A percentile compares a stretch with the other conserved stretches of the same genome.
These are phyloP conservation scores for Carollia perspicillata DNA, from an alignment of 2,113 vertebrate species.

Conservation along the genomic window DNA sequence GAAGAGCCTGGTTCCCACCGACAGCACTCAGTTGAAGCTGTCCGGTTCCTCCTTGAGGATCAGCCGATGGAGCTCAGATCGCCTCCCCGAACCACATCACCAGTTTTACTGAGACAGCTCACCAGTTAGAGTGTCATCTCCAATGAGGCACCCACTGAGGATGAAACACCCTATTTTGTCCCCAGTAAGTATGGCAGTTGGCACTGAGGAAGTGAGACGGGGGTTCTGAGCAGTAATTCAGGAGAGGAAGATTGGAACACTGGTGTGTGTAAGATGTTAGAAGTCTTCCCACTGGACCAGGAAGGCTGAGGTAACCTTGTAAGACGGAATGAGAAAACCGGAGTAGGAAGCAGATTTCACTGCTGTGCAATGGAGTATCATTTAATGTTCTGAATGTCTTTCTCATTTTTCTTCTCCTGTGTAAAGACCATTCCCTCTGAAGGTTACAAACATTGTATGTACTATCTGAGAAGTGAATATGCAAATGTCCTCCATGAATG, in stretches of 20 bases:
- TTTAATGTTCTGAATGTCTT: background rate
- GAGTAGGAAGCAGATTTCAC: background rate
- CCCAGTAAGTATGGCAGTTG: slow-evolving; percentile 22
- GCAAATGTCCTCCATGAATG: background rate
- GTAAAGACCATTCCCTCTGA: background rate
- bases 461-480: background rate
- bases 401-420: background rate
- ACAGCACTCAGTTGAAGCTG: slow-evolving; percentile 9
- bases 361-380: background rate
- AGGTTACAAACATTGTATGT: background rate
- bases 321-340: background rate
- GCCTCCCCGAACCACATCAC: slow-evolving; percentile 36
- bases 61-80: slow-evolving; percentile 11
- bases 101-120: slow-evolving; percentile 1
- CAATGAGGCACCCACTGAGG: background rate
- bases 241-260: background rate
- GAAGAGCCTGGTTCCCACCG: too few species aligned
- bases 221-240: background rate
- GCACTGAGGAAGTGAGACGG: background rate
- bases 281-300: background rate
- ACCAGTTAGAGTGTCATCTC: slow-evolving; percentile 41
- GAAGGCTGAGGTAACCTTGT: background rate
- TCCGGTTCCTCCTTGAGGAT: background rate
- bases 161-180: background rate
- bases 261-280: background rate